These are phyloP conservation scores for Castor canadensis DNA, from an alignment of 2,113 vertebrate genomes.

Conservation along the genomic window DNA sequence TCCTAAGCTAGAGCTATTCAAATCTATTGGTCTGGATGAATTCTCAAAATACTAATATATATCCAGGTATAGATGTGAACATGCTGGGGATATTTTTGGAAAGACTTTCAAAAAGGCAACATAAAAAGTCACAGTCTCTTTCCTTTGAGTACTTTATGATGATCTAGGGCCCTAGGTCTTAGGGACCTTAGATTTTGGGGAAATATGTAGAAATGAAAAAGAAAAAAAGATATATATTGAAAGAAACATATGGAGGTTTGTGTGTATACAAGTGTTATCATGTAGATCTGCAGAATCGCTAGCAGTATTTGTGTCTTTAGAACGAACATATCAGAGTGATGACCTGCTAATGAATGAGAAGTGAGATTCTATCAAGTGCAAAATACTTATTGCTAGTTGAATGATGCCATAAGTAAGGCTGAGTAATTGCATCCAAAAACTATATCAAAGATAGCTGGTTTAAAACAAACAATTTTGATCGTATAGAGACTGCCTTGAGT, in stretches of 20 bases:
- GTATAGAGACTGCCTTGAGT: too few relatives aligned
- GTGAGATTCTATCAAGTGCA: neutral
- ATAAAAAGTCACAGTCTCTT: neutral
- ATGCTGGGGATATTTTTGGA: neutral
- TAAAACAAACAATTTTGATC: neutral
- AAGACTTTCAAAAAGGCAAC: neutral
- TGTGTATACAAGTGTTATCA: neutral
- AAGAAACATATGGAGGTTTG: neutral
- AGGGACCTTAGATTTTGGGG: neutral
- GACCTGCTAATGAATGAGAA: neutral
- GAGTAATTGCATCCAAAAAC: neutral
- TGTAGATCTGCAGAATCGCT: too few relatives aligned
- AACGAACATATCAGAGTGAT: neutral
- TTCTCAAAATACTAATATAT: neutral
- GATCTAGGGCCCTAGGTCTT: neutral
- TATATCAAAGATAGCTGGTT: neutral
- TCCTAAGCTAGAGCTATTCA: neutral
- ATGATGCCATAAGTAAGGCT: neutral
- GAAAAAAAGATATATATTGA: neutral
- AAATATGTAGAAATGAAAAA: neutral
- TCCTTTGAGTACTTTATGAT: neutral
- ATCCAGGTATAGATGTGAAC: neutral
- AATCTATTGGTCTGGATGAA: neutral
- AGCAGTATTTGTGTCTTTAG: neutral
- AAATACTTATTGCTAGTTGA: neutral